Evolutionary conservation across 1,140 invertebrate species (phyloP).

Genomic region (Harpegnathos saltator): DNA sequence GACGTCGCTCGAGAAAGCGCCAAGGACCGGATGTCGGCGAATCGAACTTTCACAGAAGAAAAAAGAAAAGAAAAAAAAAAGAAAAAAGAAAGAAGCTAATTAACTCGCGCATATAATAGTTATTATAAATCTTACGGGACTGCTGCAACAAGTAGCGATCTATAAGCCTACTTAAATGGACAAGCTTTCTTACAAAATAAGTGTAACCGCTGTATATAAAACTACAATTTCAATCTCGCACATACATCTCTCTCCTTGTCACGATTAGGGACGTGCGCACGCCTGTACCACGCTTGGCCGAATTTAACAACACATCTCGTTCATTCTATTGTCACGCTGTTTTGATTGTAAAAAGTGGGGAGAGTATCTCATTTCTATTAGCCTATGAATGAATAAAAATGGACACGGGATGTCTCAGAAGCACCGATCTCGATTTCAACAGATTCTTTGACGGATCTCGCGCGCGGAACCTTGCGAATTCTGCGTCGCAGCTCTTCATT

Average conservation of each 20-base stretch:
- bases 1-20: background rate
- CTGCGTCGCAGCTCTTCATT: too few species aligned
- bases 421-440: slow-evolving; percentile 4
- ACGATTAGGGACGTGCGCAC: background rate
- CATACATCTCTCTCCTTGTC: background rate
- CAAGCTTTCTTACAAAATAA: slow-evolving; percentile 47
- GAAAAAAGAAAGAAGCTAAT: slow-evolving; percentile 35
- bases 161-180: slow-evolving; percentile 52
- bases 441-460: slow-evolving; percentile 7
- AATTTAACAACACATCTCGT: slow-evolving; percentile 31
- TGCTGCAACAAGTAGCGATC: slow-evolving; percentile 23
- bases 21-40: slow-evolving; percentile 17
- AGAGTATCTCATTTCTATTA: background rate
- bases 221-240: slow-evolving; percentile 31
- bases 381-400: slow-evolving; percentile 36
- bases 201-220: slow-evolving; percentile 44
- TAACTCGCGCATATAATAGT: background rate
- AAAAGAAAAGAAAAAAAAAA: too few species aligned
- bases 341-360: slow-evolving; percentile 43
- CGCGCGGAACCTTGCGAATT: background rate
- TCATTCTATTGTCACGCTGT: slow-evolving; percentile 40
- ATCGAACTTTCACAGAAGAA: slow-evolving; percentile 39
- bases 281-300: background rate
- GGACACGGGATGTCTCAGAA: background rate
- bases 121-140: slow-evolving; percentile 18